A percentile compares a stretch with the other conserved stretches of the same genome.
These are phyloP conservation scores for Poeciliopsis prolifica DNA, from an alignment of 2,113 vertebrate species.

Conservation along the genomic window DNA sequence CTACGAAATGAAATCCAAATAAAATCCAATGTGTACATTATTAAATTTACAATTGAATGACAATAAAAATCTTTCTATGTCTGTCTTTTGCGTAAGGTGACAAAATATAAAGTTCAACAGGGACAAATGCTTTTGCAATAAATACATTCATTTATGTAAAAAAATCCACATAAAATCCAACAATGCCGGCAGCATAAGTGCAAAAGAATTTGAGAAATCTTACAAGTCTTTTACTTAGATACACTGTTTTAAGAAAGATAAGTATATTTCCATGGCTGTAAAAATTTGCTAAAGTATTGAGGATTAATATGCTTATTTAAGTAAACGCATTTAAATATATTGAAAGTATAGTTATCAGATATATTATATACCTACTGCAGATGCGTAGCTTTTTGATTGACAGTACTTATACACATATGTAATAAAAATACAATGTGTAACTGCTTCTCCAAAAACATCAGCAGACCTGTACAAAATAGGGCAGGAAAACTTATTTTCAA, in stretches of 20 bases:
- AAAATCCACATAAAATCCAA: neutral
- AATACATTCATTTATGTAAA: too few relatives aligned
- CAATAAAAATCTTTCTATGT: too few relatives aligned
- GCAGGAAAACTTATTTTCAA: slow-evolving; percentile 1
- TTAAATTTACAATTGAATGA: too few relatives aligned
- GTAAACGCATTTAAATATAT: too few relatives aligned
- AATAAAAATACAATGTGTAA: too few relatives aligned
- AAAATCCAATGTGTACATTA: neutral
- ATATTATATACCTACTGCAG: too few relatives aligned
- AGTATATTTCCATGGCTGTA: neutral
- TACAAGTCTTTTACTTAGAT: neutral
- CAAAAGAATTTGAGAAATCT: neutral
- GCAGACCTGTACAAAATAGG: slow-evolving; percentile 1
- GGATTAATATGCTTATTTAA: neutral
- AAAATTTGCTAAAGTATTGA: neutral
- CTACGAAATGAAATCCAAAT: neutral
- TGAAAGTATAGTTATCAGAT: too few relatives aligned
- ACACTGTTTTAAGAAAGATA: too few relatives aligned
- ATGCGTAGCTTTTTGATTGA: too few relatives aligned
- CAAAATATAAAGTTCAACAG: neutral
- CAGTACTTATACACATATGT: too few relatives aligned
- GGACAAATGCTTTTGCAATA: neutral
- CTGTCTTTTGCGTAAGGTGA: neutral
- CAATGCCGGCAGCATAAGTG: neutral
- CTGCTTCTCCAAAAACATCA: neutral